Evolutionary conservation across 1,140 invertebrate genomes (phyloP).

Genomic region (Caenorhabditis tropicalis): DNA sequence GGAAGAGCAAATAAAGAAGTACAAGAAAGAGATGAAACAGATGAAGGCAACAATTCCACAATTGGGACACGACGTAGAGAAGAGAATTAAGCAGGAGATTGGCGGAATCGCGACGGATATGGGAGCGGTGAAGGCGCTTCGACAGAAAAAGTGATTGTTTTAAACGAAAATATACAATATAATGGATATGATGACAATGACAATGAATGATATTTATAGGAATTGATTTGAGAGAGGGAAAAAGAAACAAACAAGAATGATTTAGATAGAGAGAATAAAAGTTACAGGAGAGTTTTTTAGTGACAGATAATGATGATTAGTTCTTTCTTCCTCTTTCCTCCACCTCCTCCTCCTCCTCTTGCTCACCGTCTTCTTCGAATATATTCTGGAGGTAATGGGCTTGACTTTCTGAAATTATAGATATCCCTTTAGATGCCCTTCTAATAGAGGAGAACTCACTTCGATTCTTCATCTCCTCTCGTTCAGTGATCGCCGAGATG

Average conservation of each 20-base stretch:
- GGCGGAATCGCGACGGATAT: not conserved
- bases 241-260: not conserved
- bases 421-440: too few relatives aligned
- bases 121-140: not conserved
- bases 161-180: too few relatives aligned
- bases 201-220: too few relatives aligned
- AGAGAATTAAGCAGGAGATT: constrained; percentile 9
- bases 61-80: not conserved
- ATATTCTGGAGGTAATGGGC: not conserved
- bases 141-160: not conserved
- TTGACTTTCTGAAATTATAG: not conserved
- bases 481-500: constrained; percentile 2
- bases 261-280: too few relatives aligned
- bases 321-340: not conserved
- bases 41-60: not conserved
- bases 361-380: constrained; percentile 23
- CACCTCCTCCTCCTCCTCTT: too few relatives aligned
- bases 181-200: not conserved
- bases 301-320: too few relatives aligned
- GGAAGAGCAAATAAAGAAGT: constrained; percentile 28
- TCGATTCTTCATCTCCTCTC: not conserved
- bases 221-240: not conserved
- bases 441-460: not conserved
- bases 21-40: constrained; percentile 20
- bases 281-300: too few relatives aligned